Percentiles rank a stretch among this genome's conserved stretches.
phyloP scores from a whole-genome alignment of 2,113 vertebrate species.

The Spizaetus ornatus region DNA sequence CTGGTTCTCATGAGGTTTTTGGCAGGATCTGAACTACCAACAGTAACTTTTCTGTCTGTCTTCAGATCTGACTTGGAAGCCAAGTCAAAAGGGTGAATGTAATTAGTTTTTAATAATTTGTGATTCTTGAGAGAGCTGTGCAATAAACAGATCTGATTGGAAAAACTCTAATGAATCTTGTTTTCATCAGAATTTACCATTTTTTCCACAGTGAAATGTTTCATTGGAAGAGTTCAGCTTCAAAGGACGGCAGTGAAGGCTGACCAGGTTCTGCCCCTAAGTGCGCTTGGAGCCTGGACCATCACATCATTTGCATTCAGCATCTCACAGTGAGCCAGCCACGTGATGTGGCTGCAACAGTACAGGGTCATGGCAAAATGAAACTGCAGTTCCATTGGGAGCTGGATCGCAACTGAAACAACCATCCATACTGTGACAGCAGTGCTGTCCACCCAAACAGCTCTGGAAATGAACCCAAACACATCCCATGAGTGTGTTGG shows the following conservation, averaged over 20 bases:
- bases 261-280: not conserved
- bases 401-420: not conserved
- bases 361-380: not conserved
- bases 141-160: not conserved
- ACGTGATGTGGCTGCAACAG: rapidly evolving
- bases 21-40: not conserved
- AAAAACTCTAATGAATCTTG: not conserved
- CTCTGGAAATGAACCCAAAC: not conserved
- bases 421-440: not conserved
- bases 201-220: not conserved
- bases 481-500: not conserved
- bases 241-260: not conserved
- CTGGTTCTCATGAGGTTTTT: not conserved
- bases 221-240: not conserved
- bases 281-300: rapidly evolving
- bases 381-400: not conserved
- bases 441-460: not conserved
- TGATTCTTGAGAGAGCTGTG: not conserved
- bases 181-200: not conserved
- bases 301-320: rapidly evolving
- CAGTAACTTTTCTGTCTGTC: not conserved
- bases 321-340: rapidly evolving
- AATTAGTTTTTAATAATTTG: not conserved
- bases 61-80: not conserved
- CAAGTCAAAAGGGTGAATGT: not conserved